Evolutionary conservation across 2,888 invertebrate species (phyloP).

Genomic region (Orthosia incerta): DNA sequence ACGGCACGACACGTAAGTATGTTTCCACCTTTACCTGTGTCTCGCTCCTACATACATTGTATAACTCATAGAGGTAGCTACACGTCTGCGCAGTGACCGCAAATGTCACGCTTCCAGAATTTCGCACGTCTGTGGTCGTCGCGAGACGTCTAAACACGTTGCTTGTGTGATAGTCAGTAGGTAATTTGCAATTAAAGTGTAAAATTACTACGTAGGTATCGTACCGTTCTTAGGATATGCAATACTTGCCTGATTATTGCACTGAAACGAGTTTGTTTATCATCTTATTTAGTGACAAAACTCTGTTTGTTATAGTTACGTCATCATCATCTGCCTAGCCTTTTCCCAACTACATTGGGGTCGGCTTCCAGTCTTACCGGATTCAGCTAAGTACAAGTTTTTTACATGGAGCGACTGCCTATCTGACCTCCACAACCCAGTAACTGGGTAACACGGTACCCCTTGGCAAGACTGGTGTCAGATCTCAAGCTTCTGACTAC

Average conservation of each 20-base stretch:
- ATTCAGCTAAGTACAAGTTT: no score
- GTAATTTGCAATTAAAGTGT: background rate
- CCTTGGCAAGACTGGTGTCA: no score
- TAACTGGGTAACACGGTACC: no score
- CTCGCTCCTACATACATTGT: background rate
- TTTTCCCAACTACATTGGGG: no score
- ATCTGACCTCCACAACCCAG: no score
- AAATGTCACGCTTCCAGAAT: constrained; percentile 23
- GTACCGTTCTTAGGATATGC: background rate
- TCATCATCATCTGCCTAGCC: no score
- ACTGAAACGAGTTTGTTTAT: background rate
- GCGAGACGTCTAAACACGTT: background rate
- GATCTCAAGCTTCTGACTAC: no score
- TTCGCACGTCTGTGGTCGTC: constrained; percentile 28
- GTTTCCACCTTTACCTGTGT: background rate
- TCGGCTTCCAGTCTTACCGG: no score
- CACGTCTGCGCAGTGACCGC: constrained; percentile 13
- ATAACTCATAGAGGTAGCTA: background rate
- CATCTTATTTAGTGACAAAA: background rate
- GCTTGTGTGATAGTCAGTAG: background rate
- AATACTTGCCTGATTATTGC: background rate
- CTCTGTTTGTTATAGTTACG: no score
- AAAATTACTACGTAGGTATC: background rate
- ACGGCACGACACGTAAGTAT: no score
- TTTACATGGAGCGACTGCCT: no score